Conservation (phyloP, 2,113 vertebrate species). For the Xenopus tropicalis region UCB_Xtro_10.0 CM004447.2:47289501-47290000, state of each 20-base stretch:
- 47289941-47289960: too few relatives aligned
- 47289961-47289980: too few relatives aligned
- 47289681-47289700: conserved; percentile 20
- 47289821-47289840: conserved; percentile 11
- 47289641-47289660: conserved; percentile 18
- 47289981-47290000: too few relatives aligned
- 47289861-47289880: too few relatives aligned
- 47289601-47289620: background rate
- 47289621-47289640: background rate
- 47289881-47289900: background rate
- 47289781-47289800: conserved; percentile 21
- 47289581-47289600: too few relatives aligned
- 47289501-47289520: too few relatives aligned
- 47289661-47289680: conserved; percentile 18
- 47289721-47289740: conserved; percentile 17
- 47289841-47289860: too few relatives aligned
- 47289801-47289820: conserved; percentile 35
- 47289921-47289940: too few relatives aligned
- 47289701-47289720: background rate
- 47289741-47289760: conserved; percentile 14
- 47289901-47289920: too few relatives aligned
- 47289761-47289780: conserved; percentile 26
- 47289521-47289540: too few relatives aligned
- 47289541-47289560: too few relatives aligned
- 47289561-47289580: too few relatives aligned